Evolutionary conservation across 2,113 vertebrate species (phyloP).

Genomic region (Regulus satrapa): DNA sequence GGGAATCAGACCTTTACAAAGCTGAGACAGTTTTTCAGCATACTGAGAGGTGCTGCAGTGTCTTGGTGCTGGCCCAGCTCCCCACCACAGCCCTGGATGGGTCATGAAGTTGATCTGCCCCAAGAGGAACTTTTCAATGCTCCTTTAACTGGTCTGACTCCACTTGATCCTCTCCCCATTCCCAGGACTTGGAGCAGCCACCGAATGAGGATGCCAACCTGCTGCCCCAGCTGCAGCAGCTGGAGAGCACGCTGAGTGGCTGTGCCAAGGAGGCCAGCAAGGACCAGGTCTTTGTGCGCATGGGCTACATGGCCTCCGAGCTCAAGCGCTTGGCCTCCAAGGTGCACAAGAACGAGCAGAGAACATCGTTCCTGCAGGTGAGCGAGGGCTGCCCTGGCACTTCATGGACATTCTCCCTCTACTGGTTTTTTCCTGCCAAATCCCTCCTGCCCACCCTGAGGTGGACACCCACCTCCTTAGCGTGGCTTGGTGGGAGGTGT

Average conservation of each 20-base stretch:
- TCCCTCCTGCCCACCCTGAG: background rate
- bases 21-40: fast-evolving
- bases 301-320: conserved; percentile 94
- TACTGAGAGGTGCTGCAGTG: background rate
- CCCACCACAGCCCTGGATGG: background rate
- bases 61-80: background rate
- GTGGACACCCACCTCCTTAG: background rate
- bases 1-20: background rate
- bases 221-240: conserved; percentile 86
- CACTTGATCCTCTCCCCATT: fast-evolving
- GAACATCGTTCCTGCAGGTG: conserved; percentile 92
- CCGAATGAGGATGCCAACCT: conserved; percentile 83
- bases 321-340: conserved; percentile 95
- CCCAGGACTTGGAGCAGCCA: conserved; percentile 69
- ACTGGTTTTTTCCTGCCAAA: background rate
- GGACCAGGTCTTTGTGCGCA: conserved; percentile 88
- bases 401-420: fast-evolving
- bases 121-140: background rate
- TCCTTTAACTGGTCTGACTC: background rate
- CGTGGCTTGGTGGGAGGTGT: background rate
- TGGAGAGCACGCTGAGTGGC: conserved; percentile 90
- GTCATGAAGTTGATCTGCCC: background rate
- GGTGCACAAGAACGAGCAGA: conserved; percentile 95
- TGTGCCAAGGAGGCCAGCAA: conserved; percentile 91
- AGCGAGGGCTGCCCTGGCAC: background rate